These are phyloP conservation scores for Erythrolamprus reginae DNA, from an alignment of 2,113 vertebrate genomes.

Conservation along the genomic window DNA sequence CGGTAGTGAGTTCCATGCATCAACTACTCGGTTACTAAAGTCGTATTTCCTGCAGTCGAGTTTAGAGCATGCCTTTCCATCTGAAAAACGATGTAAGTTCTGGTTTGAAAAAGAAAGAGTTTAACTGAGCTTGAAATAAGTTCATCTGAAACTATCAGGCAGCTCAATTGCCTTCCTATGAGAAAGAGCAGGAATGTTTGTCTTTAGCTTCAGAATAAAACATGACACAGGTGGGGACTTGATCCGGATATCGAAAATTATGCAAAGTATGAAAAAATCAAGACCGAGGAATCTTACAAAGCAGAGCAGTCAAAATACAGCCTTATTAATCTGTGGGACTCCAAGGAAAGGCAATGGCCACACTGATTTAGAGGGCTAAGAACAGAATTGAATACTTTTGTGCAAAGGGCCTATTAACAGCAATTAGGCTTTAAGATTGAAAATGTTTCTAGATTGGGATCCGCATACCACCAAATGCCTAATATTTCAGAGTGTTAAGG, in stretches of 20 bases:
- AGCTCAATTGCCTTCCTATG: background rate
- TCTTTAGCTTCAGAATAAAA: background rate
- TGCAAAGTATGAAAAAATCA: background rate
- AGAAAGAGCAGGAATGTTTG: background rate
- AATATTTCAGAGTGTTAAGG: background rate
- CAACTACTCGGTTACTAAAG: too few species aligned
- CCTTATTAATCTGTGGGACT: background rate
- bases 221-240: background rate
- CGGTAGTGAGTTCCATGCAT: too few species aligned
- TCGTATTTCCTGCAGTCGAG: too few species aligned
- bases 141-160: background rate
- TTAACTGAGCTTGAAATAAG: background rate
- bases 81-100: background rate
- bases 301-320: background rate
- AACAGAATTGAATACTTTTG: background rate
- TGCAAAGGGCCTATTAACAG: background rate
- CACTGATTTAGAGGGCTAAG: background rate
- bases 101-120: background rate
- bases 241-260: background rate
- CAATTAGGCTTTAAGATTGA: background rate
- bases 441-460: background rate
- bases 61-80: background rate
- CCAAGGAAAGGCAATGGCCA: background rate
- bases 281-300: background rate
- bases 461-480: background rate